These are phyloP conservation scores for Tiphia femorata DNA, from an alignment of 2,888 invertebrate genomes.

Conservation along the genomic window DNA sequence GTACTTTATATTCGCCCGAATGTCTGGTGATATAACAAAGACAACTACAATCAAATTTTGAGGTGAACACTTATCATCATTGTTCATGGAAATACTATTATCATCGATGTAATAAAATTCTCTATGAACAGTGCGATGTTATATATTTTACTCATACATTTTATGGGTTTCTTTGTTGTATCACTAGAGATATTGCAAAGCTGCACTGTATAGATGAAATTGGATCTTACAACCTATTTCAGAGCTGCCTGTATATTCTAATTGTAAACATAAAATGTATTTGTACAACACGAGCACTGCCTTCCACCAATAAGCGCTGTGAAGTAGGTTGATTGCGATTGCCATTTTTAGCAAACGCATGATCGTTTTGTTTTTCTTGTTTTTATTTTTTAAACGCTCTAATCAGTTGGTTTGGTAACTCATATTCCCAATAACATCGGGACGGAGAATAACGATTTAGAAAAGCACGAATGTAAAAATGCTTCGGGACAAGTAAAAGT, in stretches of 20 bases:
- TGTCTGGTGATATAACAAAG: constrained; percentile 42
- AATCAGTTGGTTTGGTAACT: background rate
- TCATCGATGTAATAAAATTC: background rate
- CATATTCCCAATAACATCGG: too few relatives aligned
- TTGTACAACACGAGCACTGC: constrained; percentile 58
- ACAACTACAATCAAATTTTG: constrained; percentile 1
- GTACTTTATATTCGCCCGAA: constrained; percentile 50
- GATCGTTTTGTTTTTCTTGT: constrained; percentile 24
- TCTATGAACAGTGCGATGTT: background rate
- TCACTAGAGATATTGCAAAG: constrained; percentile 25
- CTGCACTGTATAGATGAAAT: constrained; percentile 27
- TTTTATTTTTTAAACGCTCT: background rate
- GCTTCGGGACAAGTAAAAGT: too few relatives aligned
- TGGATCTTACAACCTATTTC: constrained; percentile 41
- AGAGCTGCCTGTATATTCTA: constrained; percentile 48
- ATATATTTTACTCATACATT: background rate
- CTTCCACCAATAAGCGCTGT: constrained; percentile 60
- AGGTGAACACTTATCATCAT: background rate
- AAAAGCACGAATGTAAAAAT: too few relatives aligned
- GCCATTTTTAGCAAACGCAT: constrained; percentile 20
- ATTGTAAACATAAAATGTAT: constrained; percentile 39
- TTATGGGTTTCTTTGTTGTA: constrained; percentile 26
- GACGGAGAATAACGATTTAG: too few relatives aligned
- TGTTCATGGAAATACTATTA: background rate
- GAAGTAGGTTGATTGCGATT: constrained; percentile 48